Conservation (phyloP, 1,140 invertebrate species). For the Stegodyphus dumicola region DNA sequence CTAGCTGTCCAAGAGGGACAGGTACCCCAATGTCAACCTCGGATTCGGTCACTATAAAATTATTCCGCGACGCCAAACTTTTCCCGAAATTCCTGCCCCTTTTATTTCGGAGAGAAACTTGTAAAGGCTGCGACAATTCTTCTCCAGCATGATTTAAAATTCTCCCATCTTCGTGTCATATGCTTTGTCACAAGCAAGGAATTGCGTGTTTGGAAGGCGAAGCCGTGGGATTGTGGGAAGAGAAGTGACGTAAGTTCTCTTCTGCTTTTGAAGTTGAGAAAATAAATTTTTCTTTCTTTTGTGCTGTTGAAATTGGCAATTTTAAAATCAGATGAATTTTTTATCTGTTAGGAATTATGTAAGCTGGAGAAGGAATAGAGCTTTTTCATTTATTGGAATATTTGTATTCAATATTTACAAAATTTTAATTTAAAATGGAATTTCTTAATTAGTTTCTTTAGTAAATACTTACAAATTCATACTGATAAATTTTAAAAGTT, state of each 20-base stretch:
- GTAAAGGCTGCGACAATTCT: constrained; percentile 39
- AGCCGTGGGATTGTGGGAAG: background rate
- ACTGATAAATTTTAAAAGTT: too few relatives aligned
- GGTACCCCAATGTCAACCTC: constrained; percentile 11
- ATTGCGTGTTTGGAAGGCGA: constrained; percentile 21
- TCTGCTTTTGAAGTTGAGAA: too few relatives aligned
- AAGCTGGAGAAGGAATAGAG: too few relatives aligned
- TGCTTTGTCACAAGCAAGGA: constrained; percentile 40
- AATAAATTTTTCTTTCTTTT: too few relatives aligned
- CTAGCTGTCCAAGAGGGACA: constrained; percentile 3
- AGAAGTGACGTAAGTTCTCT: background rate
- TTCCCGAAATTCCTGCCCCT: constrained; percentile 23
- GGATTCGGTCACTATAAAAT: constrained; percentile 44
- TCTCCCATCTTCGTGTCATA: constrained; percentile 31
- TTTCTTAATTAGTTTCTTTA: too few relatives aligned
- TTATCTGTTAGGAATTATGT: too few relatives aligned
- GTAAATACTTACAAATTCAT: too few relatives aligned
- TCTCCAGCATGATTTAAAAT: constrained; percentile 48
- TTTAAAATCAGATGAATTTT: too few relatives aligned
- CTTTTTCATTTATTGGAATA: too few relatives aligned
- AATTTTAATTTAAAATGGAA: too few relatives aligned
- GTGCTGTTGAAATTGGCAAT: too few relatives aligned
- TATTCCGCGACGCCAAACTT: constrained; percentile 48
- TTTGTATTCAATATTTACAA: too few relatives aligned
- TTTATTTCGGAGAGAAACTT: constrained; percentile 20